These are phyloP conservation scores for Nannoperca obscura DNA, from an alignment of 2,797 vertebrate species.

Conservation along the genomic window DNA sequence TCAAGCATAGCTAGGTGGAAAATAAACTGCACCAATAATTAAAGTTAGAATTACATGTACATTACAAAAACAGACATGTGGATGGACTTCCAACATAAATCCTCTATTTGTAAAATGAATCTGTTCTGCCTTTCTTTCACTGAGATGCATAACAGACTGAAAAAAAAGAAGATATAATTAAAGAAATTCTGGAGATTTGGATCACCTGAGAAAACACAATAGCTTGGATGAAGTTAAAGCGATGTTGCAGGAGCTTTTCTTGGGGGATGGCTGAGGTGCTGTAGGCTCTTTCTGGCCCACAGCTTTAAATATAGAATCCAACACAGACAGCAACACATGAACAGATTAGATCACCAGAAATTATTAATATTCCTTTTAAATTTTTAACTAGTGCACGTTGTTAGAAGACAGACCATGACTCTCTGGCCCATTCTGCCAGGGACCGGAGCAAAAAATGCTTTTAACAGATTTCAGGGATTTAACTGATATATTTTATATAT, in stretches of 20 bases:
- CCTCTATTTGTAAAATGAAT: not conserved
- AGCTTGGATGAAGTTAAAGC: constrained; percentile 10
- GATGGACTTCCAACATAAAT: constrained; percentile 17
- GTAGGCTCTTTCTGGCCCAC: constrained; percentile 36
- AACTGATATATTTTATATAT: constrained; percentile 13
- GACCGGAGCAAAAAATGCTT: constrained; percentile 39
- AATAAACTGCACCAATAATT: constrained; percentile 24
- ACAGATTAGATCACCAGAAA: constrained; percentile 77
- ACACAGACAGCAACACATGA: constrained; percentile 67
- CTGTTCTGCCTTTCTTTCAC: not conserved
- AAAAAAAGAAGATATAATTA: not conserved
- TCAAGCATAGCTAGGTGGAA: constrained; percentile 23
- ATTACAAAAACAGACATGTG: not conserved
- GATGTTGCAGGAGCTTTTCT: constrained; percentile 15
- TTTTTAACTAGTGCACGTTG: constrained; percentile 76
- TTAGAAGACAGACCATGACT: constrained; percentile 56
- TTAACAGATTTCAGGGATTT: constrained; percentile 30
- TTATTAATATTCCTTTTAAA: constrained; percentile 82
- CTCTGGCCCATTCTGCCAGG: constrained; percentile 41
- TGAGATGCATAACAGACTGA: not conserved
- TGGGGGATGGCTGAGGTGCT: constrained; percentile 36
- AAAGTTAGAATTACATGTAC: not conserved
- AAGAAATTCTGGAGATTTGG: not conserved
- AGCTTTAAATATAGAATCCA: constrained; percentile 82
- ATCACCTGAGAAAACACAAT: constrained; percentile 3